phyloP scores from a whole-genome alignment of 2,113 vertebrate genomes.

The Collichthys lucidus region DNA sequence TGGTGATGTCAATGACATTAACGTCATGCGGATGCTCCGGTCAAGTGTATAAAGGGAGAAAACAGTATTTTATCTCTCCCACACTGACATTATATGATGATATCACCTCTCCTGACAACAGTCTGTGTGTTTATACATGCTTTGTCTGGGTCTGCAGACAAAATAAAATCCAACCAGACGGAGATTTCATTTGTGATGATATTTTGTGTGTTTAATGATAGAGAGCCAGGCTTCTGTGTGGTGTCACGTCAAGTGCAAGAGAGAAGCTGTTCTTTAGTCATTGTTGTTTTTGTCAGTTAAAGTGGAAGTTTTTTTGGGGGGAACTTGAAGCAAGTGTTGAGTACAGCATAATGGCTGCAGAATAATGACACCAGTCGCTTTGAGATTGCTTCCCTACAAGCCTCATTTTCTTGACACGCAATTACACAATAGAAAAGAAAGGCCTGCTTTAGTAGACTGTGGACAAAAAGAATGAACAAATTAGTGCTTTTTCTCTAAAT shows the following conservation, averaged over 20 bases:
- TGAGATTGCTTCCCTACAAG: too few relatives aligned
- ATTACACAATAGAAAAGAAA: too few relatives aligned
- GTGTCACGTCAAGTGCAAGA: background rate
- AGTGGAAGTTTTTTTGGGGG: background rate
- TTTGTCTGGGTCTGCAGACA: background rate
- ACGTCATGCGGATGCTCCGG: background rate
- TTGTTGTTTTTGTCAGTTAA: background rate
- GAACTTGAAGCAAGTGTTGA: too few relatives aligned
- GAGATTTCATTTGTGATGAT: background rate
- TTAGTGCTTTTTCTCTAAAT: too few relatives aligned
- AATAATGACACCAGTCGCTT: too few relatives aligned
- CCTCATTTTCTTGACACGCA: too few relatives aligned
- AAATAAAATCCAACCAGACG: slow-evolving; percentile 10
- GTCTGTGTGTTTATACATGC: background rate
- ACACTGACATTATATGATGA: slow-evolving; percentile 2
- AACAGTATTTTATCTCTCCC: slow-evolving; percentile 7
- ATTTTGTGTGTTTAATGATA: slow-evolving; percentile 9
- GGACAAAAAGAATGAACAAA: too few relatives aligned
- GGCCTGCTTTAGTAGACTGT: too few relatives aligned
- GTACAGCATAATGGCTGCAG: too few relatives aligned
- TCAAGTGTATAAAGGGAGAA: slow-evolving; percentile 11
- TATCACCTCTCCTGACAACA: slow-evolving; percentile 1
- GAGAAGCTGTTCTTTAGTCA: background rate
- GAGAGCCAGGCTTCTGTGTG: background rate
- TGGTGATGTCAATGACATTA: slow-evolving; percentile 24